Evolutionary conservation across 2,113 vertebrate species (phyloP).

Genomic region (Campylomormyrus numenius): DNA sequence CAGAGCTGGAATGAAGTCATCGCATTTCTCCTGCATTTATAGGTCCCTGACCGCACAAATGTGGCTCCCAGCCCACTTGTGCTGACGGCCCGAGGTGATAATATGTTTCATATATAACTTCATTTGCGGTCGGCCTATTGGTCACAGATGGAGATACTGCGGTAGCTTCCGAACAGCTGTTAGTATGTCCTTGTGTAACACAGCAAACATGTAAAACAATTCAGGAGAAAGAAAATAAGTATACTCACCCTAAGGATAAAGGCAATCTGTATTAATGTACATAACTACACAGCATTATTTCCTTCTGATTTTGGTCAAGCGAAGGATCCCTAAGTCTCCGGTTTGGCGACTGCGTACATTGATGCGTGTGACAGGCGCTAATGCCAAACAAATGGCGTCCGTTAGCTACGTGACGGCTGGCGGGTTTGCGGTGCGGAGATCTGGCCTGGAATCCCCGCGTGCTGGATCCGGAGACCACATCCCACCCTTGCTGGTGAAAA

Average conservation of each 20-base stretch:
- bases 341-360: constrained; percentile 50
- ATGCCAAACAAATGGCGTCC: constrained; percentile 31
- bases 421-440: background rate
- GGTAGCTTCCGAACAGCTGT: background rate
- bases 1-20: background rate
- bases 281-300: background rate
- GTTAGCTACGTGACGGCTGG: constrained; percentile 1
- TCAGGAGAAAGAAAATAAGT: background rate
- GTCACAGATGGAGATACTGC: background rate
- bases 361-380: constrained; percentile 37
- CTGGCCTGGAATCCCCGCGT: background rate
- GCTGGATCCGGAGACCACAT: constrained; percentile 23
- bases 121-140: constrained; percentile 6
- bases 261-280: background rate
- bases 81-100: constrained; percentile 1
- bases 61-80: background rate
- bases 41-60: background rate
- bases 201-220: background rate
- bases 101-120: background rate
- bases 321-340: constrained; percentile 4
- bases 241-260: background rate
- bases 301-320: background rate
- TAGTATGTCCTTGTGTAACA: background rate
- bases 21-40: background rate
- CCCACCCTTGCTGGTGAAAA: constrained; percentile 35